phyloP scores from a whole-genome alignment of 92 coral and sea anemone genomes.

The Parazoanthus swiftii region DNA sequence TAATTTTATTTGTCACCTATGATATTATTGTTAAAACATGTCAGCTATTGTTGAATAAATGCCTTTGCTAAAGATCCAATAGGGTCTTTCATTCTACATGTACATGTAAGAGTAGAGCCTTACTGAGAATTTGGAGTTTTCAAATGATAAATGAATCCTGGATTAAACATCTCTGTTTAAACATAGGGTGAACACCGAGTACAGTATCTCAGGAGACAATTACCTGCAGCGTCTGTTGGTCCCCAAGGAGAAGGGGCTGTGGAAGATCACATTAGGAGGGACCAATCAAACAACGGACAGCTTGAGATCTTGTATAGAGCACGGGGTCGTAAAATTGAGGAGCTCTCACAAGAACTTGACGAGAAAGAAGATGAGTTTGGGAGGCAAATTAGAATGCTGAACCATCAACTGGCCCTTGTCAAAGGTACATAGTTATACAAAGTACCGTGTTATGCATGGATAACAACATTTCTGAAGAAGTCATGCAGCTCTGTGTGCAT shows the following conservation, averaged over 20 bases:
- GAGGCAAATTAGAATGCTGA: conserved; percentile 84
- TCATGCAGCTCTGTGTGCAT: background rate
- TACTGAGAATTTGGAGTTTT: background rate
- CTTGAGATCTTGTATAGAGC: conserved; percentile 92
- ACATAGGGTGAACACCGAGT: conserved; percentile 63
- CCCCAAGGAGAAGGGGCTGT: background rate
- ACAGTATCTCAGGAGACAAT: conserved; percentile 52
- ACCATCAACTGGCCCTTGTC: conserved; percentile 79
- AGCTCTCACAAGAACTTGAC: conserved; percentile 71
- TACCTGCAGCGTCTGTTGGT: background rate
- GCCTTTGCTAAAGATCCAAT: no score
- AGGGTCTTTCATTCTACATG: no score
- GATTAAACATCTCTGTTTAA: background rate
- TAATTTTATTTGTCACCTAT: no score
- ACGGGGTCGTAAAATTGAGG: conserved; percentile 90
- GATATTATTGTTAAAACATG: no score
- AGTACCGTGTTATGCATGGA: no score
- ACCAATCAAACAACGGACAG: conserved; percentile 59
- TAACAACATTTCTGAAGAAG: background rate
- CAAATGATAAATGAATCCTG: background rate
- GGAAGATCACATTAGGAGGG: conserved; percentile 18
- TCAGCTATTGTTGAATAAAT: no score
- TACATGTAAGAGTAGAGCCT: no score
- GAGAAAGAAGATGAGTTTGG: conserved; percentile 87
- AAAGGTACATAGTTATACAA: conserved; percentile 67